Conservation (phyloP, 53 echinoderm and acorn worm genomes). For the Echinometra lucunter region DNA sequence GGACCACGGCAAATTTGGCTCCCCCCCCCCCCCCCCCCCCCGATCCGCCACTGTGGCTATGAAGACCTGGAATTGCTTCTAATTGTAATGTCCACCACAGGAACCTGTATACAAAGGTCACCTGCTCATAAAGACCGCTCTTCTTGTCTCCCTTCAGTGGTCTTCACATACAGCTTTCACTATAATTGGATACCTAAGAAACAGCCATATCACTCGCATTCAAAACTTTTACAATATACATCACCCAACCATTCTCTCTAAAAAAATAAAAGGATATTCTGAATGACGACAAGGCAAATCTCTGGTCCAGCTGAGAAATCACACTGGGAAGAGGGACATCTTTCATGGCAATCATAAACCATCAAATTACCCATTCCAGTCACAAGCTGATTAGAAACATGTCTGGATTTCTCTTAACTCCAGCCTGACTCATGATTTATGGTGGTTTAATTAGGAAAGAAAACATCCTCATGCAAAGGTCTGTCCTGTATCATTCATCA, state of each 20-base stretch:
- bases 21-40: no score
- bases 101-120: no score
- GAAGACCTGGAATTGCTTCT: no score
- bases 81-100: no score
- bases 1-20: no score
- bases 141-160: no score
- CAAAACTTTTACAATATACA: background rate
- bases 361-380: slow-evolving; percentile 40
- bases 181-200: background rate
- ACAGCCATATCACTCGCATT: background rate
- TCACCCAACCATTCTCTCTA: background rate
- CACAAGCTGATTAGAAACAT: slow-evolving; percentile 18
- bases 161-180: no score
- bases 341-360: slow-evolving; percentile 32
- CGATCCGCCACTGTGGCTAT: no score
- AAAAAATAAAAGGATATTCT: background rate
- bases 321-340: background rate
- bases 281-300: background rate
- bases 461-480: slow-evolving; percentile 48
- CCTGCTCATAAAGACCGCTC: no score
- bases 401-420: background rate
- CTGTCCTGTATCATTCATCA: slow-evolving; percentile 47
- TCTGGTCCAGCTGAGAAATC: background rate
- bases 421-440: slow-evolving; percentile 61
- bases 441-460: slow-evolving; percentile 60